Conservation (phyloP, 2,797 vertebrate species). For the Sorex maritimensis region DNA sequence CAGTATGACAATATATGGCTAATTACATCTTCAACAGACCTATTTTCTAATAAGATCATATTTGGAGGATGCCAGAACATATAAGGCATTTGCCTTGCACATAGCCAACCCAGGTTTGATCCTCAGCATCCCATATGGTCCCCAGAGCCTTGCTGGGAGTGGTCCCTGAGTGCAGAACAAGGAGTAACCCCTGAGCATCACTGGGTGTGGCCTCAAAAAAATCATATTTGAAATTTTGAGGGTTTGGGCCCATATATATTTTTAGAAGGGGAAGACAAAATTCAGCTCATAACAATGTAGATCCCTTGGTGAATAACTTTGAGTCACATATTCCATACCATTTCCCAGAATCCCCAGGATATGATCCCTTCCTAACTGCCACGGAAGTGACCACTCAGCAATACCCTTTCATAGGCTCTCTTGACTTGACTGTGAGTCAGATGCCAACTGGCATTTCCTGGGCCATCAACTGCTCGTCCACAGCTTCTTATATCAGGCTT, state of each 20-base stretch:
- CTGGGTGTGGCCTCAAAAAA: too few relatives aligned
- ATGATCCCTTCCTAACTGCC: not conserved
- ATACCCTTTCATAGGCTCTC: not conserved
- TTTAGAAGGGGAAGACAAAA: conserved; percentile 9
- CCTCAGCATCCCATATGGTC: too few relatives aligned
- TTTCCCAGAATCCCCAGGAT: not conserved
- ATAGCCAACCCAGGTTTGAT: too few relatives aligned
- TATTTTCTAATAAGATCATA: not conserved
- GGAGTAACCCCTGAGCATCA: too few relatives aligned
- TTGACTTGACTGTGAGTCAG: not conserved
- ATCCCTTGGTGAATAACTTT: not conserved
- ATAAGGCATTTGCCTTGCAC: too few relatives aligned
- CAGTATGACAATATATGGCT: not conserved
- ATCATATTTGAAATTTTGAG: too few relatives aligned
- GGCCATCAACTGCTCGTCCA: not conserved
- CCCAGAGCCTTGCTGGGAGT: too few relatives aligned
- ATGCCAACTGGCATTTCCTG: not conserved
- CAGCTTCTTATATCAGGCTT: not conserved
- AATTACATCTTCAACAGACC: not conserved
- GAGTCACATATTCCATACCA: not conserved
- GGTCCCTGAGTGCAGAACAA: too few relatives aligned
- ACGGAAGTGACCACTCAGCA: not conserved
- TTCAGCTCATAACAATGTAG: not conserved
- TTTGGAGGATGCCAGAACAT: not conserved
- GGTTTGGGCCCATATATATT: too few relatives aligned